Evolutionary conservation across 2,888 invertebrate genomes (phyloP), one percentile per base, ranked within the genome.

Genomic region (Patella caerulea): DNA sequence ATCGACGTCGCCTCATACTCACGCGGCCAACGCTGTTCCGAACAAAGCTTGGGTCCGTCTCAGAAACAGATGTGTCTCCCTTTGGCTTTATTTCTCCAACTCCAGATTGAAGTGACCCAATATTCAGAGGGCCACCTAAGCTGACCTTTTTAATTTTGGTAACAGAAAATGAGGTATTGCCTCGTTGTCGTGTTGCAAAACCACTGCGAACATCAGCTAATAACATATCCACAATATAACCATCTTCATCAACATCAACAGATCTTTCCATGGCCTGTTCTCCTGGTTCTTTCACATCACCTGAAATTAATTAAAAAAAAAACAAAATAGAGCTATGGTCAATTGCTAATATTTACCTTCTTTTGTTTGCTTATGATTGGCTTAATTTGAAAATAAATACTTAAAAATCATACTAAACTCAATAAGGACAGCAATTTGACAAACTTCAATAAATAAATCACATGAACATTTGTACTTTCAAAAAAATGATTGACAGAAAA

Each of bases 201-300:
- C 90, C 90, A 77, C 87, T 88, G 72, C 89, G 81, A 34, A 90
- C 90, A 78, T 91, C 89, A 17, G 89, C 89, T 56, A 90, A 84
- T 29, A 90, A 82, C 82, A 87, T 85, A 73, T 91, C 90, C n/a
- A 91, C 88, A 72, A 90, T 90, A 71, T 86, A 86, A 9, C 86
- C 86, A 55, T 86, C 85, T 9, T 82, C 84, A 17, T 87, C 85
- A 11, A 56, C 75, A 2, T 77, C 80, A 7, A 80, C 78, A 9
- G 80, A 82, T 69, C 81, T 69, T 11, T 86, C 84, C 59, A 84
- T 80, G 53, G 76, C 70, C 45, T 83, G 82, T 2, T 78, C 83
- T 34, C 75, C 75, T 4, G 84, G 82, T n/a, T 82, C 80, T 55
- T 78, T 77, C 5, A 78, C 59, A 71, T 79, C 82, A 54, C 81